These are phyloP conservation scores for Esperia sulphurella DNA, from an alignment of 2,888 invertebrate species.

Conservation along the genomic window DNA sequence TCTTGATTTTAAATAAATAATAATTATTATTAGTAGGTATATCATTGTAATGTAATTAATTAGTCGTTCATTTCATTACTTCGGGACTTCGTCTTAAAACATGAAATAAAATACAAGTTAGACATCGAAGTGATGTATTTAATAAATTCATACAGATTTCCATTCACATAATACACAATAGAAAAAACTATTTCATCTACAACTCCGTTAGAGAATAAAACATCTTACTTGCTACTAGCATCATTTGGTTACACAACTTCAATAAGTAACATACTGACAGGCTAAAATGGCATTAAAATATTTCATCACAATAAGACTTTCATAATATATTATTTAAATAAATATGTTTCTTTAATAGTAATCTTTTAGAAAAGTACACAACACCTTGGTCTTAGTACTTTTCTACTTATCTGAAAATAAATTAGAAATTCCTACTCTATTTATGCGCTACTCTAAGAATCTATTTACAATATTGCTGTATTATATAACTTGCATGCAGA, in stretches of 20 bases:
- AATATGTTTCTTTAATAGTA: constrained; percentile 33
- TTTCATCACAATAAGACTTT: constrained; percentile 66
- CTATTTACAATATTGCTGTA: constrained; percentile 45
- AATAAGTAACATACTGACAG: constrained; percentile 67
- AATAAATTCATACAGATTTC: constrained; percentile 72
- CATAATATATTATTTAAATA: constrained; percentile 53
- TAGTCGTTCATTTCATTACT: no score
- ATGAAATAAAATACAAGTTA: constrained; percentile 19
- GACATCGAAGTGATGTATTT: constrained; percentile 73
- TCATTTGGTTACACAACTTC: constrained; percentile 75
- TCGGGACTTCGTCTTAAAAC: no score
- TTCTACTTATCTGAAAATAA: constrained; percentile 12
- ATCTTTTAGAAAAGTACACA: constrained; percentile 21
- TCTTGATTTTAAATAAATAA: no score
- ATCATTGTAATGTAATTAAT: no score
- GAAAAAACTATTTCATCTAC: constrained; percentile 68
- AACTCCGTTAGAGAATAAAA: constrained; percentile 64
- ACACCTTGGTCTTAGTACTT: constrained; percentile 20
- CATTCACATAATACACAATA: constrained; percentile 66
- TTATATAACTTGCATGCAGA: constrained; percentile 18
- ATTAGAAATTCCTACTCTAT: constrained; percentile 11
- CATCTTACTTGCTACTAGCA: constrained; percentile 69
- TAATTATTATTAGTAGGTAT: no score
- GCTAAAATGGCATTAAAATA: constrained; percentile 75
- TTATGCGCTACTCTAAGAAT: constrained; percentile 20